phyloP scores from a whole-genome alignment of 2,113 vertebrate species.

The Xenopus laevis region DNA sequence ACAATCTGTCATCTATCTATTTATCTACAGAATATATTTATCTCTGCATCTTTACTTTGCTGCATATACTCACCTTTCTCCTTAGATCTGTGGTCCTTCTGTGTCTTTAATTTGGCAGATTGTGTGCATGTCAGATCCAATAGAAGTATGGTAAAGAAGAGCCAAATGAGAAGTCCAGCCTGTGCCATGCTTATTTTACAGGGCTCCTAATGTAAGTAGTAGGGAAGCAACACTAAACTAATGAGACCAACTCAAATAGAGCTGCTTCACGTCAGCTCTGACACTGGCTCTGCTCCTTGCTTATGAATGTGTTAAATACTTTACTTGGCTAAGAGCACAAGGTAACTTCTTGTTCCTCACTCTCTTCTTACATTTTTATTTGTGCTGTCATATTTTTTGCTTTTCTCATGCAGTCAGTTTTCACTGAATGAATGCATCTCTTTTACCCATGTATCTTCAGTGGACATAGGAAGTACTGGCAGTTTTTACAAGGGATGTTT shows the following conservation, averaged over 20 bases:
- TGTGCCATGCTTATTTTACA: conserved; percentile 60
- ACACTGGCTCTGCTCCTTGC: conserved; percentile 54
- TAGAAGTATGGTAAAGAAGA: conserved; percentile 63
- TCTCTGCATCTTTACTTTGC: too few species aligned
- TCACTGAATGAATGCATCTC: conserved; percentile 30
- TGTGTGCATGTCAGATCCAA: conserved; percentile 63
- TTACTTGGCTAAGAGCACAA: conserved; percentile 51
- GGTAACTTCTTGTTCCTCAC: conserved; percentile 59
- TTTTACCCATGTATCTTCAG: neutral
- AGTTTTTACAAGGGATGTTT: conserved; percentile 6
- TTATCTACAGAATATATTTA: too few species aligned
- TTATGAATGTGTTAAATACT: conserved; percentile 52
- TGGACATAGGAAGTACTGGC: neutral
- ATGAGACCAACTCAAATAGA: conserved; percentile 42
- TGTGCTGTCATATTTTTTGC: conserved; percentile 1
- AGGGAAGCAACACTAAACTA: conserved; percentile 4
- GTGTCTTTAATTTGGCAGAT: conserved; percentile 58
- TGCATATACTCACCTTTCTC: conserved; percentile 65
- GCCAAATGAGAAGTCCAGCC: conserved; percentile 54
- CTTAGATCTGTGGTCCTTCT: conserved; percentile 70
- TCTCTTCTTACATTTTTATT: conserved; percentile 31
- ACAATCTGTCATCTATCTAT: too few species aligned
- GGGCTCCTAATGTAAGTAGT: conserved; percentile 6
- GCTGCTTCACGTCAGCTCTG: conserved; percentile 49
- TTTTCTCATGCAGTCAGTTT: conserved; percentile 9